Evolutionary conservation across 2,797 vertebrate genomes (phyloP), one percentile per base, ranked within the genome.

Genomic region (Aulostomus chinensis): DNA sequence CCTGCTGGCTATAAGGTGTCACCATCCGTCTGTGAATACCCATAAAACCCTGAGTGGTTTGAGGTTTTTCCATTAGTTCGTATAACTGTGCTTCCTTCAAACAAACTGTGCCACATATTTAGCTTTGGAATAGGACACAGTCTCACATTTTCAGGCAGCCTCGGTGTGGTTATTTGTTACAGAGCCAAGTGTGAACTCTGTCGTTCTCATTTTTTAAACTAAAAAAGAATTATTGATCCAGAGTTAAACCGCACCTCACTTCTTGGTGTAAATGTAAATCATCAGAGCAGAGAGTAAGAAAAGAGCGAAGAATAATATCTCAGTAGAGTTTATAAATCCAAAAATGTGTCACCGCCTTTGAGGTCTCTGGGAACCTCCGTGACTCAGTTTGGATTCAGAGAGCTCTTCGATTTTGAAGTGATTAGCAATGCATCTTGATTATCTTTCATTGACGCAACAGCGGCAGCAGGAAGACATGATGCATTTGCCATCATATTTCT

Each of bases 1-100:
- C 50, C 66, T 25, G 5, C 26, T 3, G 29, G 61, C 68, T 58
- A 11, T 50, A 39, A 57, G 69, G 46, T 68, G 58, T 64, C 68
- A 21, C 54, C 39, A 68, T 73, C 55, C 7, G 25, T 78, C 65
- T 65, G 38, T 1, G 2, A 30, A 20, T 30, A 17, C 36, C 58
- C 51, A 62, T 72, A 65, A 79, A 73, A 15, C 60, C 64, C 11
- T 3, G 42, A 58, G 25, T 47, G 36, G 31, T 78, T 71, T 55
- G 16, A 30, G 32, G 12, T 54, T 76, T 68, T 68, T 74, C 39
- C 57, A 54, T 59, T 58, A 73, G 36, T 33, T 38, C 22, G 10
- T 48, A 15, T 41, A 6, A 48, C 45, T 66, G 56, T 60, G 66
- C 49, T 58, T 30, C 12, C 30, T 37, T 63, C 47, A 51, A 62